These are phyloP conservation scores for Carterocephalus palaemon DNA, from an alignment of 2,888 invertebrate genomes.

Conservation along the genomic window DNA sequence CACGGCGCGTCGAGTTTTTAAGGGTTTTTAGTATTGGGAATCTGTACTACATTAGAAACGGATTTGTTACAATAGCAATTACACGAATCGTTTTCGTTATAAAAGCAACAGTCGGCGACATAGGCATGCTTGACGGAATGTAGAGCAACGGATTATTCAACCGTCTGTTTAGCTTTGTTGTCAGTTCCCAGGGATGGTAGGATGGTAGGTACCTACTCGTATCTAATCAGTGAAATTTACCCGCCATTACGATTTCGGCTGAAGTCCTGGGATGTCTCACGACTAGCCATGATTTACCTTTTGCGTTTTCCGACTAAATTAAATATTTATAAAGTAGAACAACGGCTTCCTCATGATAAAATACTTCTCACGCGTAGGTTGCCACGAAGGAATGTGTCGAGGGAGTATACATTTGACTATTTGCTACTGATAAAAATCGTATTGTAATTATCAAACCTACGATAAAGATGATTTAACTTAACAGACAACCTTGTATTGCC, in stretches of 20 bases:
- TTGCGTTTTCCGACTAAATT: slow-evolving; percentile 60
- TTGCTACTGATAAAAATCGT: no score
- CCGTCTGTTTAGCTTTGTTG: slow-evolving; percentile 57
- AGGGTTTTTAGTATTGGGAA: not conserved
- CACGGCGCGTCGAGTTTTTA: not conserved
- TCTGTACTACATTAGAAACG: slow-evolving; percentile 1
- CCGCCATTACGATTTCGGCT: slow-evolving; percentile 61
- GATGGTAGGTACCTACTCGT: no score
- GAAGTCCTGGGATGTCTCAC: slow-evolving; percentile 46
- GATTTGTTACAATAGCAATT: not conserved
- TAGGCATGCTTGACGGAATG: slow-evolving; percentile 33
- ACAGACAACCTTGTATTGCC: no score
- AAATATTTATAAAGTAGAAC: slow-evolving; percentile 70
- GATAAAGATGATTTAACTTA: no score
- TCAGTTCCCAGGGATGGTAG: slow-evolving; percentile 69
- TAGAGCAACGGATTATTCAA: slow-evolving; percentile 48
- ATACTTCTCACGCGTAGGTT: slow-evolving; percentile 49
- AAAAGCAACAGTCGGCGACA: slow-evolving; percentile 1
- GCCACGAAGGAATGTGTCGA: slow-evolving; percentile 9
- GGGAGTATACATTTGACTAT: not conserved
- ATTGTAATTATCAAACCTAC: no score
- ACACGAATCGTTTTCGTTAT: not conserved
- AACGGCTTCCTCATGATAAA: slow-evolving; percentile 65
- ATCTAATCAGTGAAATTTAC: slow-evolving; percentile 72
- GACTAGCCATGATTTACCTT: slow-evolving; percentile 34